Conservation (phyloP, 2,797 vertebrate genomes). For the Paguma larvata region DNA sequence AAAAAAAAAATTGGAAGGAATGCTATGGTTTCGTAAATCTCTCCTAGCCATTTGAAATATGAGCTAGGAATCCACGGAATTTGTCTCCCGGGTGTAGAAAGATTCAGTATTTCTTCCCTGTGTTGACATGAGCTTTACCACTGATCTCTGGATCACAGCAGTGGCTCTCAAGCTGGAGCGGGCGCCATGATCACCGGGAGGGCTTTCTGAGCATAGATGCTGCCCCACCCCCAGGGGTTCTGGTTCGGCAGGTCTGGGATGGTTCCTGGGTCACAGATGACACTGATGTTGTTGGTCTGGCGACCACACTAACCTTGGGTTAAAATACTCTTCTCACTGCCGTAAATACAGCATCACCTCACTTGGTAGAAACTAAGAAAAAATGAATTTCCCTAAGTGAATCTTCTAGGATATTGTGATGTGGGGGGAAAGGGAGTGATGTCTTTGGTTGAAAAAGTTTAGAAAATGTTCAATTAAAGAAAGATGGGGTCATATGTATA, state of each 20-base stretch:
- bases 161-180: background rate
- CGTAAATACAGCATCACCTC: background rate
- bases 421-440: background rate
- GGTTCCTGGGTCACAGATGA: background rate
- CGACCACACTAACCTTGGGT: background rate
- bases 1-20: background rate
- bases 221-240: background rate
- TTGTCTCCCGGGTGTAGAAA: background rate
- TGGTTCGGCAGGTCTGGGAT: background rate
- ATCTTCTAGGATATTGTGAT: background rate
- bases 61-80: background rate
- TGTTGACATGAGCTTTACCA: background rate
- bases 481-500: background rate
- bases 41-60: background rate
- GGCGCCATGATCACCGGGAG: background rate
- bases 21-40: background rate
- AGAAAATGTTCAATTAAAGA: background rate
- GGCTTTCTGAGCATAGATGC: background rate
- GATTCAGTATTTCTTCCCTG: background rate
- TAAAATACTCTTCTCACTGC: background rate
- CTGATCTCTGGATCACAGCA: background rate
- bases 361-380: background rate
- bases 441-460: background rate
- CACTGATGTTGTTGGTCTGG: background rate
- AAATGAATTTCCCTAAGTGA: background rate